Base-by-base conservation (phyloP, 1,140 invertebrate genomes). In the Neelides sp. region DNA sequence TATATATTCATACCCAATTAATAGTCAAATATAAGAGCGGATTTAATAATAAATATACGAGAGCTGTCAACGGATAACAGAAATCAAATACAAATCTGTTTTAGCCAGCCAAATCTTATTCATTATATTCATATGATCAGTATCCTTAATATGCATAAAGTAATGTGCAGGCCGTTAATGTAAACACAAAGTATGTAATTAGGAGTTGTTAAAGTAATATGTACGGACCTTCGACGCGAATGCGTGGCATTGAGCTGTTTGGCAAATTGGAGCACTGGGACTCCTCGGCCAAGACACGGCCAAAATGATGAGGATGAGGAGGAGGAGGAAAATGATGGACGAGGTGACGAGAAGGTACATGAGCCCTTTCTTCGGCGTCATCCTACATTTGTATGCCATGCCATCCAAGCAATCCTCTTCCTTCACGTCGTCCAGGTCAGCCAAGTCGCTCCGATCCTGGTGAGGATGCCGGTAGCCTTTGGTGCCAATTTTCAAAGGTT, bases 281-380 rank as follows among this genome's bases (percentile, higher is more conserved):
- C 62, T 50, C 4, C 45, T 42, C 0, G 68, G 68, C 68, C 68
- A 69, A 2, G 58, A 48, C 0, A 62, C 58, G 0, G 58, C 62
- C 46, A 70, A 41, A 1, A 60, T 61, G 5, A 70, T 53, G 5
- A 70, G 57, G 23, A 66, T 59, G 3, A 68, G 43, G 8, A 70
- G 37, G 1, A 66, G 40, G 1, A 64, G 17, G 32, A 68, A 56
- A 37, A 68, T 50, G 19, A 61, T 57, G n/a, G 54, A 32, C 10
- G 60, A 57, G 34, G 62, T 59, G 12, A 61, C 55, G 4, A 68
- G 50, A 22, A 57, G 43, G 22, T 61, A 59, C 0, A 59, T 46
- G 15, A 68, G 47, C 2, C 62, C 65, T 22, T 61, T 62, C 40
- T 63, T 65, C 5, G 63, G 60, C n/a, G 62, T 62, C 23, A 67